Conservation (phyloP, 2,797 vertebrate species). For the Potorous gilbertii region DNA sequence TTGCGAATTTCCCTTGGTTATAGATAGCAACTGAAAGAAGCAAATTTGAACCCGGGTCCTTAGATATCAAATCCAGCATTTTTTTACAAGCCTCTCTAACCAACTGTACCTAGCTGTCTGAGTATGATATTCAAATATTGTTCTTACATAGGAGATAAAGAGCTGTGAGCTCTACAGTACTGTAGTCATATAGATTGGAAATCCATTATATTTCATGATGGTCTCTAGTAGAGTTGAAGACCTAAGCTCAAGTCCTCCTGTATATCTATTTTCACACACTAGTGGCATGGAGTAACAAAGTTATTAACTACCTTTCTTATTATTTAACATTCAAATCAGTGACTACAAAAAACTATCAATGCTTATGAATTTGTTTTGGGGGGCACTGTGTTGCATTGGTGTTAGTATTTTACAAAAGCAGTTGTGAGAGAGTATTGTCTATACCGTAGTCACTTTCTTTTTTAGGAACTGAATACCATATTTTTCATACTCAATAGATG, state of each 20-base stretch:
- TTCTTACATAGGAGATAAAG: background rate
- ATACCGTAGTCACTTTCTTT: background rate
- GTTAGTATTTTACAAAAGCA: background rate
- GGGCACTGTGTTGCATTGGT: background rate
- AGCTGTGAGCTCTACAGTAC: background rate
- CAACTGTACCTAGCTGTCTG: background rate
- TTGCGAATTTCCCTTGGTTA: background rate
- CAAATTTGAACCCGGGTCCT: background rate
- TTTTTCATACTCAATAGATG: background rate
- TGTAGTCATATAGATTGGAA: background rate
- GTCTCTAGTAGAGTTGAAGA: background rate
- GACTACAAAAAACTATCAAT: background rate
- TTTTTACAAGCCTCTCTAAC: background rate
- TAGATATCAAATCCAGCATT: background rate
- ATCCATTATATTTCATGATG: background rate
- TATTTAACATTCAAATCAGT: conserved; percentile 49
- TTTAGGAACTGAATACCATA: background rate
- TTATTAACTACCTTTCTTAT: conserved; percentile 35
- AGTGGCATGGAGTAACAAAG: conserved; percentile 12
- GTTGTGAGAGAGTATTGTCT: background rate
- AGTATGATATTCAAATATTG: background rate
- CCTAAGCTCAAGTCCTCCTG: background rate
- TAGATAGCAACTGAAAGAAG: background rate
- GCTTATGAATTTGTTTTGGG: background rate
- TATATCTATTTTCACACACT: background rate